phyloP scores from a whole-genome alignment of 2,888 invertebrate species.

The Lepidocyrtinus sp. region DNA sequence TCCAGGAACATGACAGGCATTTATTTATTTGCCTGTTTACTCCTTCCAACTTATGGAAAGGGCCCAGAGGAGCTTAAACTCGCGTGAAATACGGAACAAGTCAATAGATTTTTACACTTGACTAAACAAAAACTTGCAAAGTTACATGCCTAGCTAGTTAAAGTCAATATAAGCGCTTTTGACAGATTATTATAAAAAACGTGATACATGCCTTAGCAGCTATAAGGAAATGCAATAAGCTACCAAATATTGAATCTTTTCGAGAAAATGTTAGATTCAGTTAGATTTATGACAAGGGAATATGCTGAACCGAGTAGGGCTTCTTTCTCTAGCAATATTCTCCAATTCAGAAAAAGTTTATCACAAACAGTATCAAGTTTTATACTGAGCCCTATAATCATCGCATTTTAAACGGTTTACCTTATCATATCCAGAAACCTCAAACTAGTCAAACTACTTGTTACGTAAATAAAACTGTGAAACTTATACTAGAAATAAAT shows the following conservation, averaged over 20 bases:
- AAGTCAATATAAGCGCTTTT: neutral
- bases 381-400: neutral
- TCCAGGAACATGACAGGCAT: conserved; percentile 22
- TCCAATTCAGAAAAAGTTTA: neutral
- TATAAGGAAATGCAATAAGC: neutral
- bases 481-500: neutral
- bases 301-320: neutral
- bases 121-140: neutral
- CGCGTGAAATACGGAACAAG: neutral
- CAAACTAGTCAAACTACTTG: neutral
- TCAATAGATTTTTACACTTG: neutral
- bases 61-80: neutral
- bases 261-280: neutral
- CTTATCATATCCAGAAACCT: neutral
- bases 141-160: neutral
- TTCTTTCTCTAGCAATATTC: too few relatives aligned
- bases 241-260: neutral
- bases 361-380: neutral
- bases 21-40: conserved; percentile 45
- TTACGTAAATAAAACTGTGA: neutral
- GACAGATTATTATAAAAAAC: neutral
- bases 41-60: neutral
- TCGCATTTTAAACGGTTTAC: neutral
- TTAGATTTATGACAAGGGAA: neutral
- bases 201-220: too few relatives aligned